Evolutionary conservation across 2,888 invertebrate species (phyloP), one percentile per base, ranked within the genome.

Genomic region (Acleris holmiana): DNA sequence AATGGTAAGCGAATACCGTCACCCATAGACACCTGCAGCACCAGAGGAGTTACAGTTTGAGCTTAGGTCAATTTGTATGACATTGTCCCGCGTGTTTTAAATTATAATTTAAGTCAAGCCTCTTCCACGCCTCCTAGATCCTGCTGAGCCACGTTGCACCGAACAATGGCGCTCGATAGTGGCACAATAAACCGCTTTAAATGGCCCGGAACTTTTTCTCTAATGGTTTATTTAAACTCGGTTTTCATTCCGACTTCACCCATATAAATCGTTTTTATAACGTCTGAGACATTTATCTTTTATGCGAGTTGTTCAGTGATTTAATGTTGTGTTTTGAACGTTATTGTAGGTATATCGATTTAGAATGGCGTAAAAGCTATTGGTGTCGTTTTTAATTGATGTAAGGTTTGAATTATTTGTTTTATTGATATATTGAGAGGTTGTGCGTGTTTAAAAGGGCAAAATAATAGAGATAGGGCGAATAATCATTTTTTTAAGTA

Each of bases 151-250:
- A 78, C 76, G 83, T 76, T 82, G 79, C 82, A 88, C 80, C 82
- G 84, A 86, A 88, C 88, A 90, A 89, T 80, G 82, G 86, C 84
- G 73, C 82, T 79, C 84, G 85, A 89, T 88, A 86, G 88, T 85
- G 84, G 78, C 80, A 88, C 88, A 87, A 89, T 91, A 88, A 86
- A 88, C 87, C 86, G 85, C 88, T 85, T 88, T 84, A 88, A 91
- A 91, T 89, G 89, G 89, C 76, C 83, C 88, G 89, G 89, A 90
- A 91, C 90, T 91, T 91, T 90, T 90, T 89, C 88, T 88, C 82
- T 89, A 89, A 89, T 89, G 89, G 87, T 91, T 91, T 90, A 89
- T 91, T 91, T 90, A 89, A 89, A 89, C 82, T 85, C 86, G 88
- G 84, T 90, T 91, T 89, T 88, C 88, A 89, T 88, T 89, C 82